Evolutionary conservation across 2,797 vertebrate species (phyloP), one percentile per base, ranked within the genome.

Genomic region (Pteronotus mesoamericanus): DNA sequence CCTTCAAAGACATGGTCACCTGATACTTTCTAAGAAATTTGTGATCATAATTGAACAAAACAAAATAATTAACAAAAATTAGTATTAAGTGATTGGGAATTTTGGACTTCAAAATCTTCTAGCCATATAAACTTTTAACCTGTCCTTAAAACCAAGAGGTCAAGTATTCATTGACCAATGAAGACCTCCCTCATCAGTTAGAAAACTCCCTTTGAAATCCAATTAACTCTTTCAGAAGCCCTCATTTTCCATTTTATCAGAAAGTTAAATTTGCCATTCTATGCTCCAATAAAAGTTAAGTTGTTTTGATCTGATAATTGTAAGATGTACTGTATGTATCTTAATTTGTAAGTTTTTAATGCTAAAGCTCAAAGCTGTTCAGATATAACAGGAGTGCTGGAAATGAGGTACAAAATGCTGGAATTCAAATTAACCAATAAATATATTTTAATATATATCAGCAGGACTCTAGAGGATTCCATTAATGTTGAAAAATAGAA

Each of bases 401-500:
- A 98, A 99, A 99, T 98, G 98, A 98, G 98, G 98, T 98, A 98
- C 98, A 98, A 98, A 98, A 98, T 98, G 98, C 98, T 98, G 98
- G 98, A 99, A 99, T 99, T 99, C 98, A 99, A 99, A 99, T 98
- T 98, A 99, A 98, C 98, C 99, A 98, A 99, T 99, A 99, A 99
- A 99, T 98, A 98, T 98, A 98, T 99, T 98, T 99, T 99, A 99
- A 99, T 99, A 99, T 99, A 98, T 99, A 98, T 98, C 99, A 99
- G 98, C 98, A 98, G 99, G 99, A 99, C 99, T 99, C 98, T 98
- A 98, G 98, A 99, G 98, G 99, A 99, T 99, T 99, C 99, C 99
- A 99, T 99, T 99, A 99, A 99, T 99, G 98, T 99, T 98, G 98
- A 99, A 98, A 99, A 99, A 98, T 99, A 99, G 98, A 99, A 99